Conservation (phyloP, 2,888 invertebrate genomes). For the Amphipoea lucens region DNA sequence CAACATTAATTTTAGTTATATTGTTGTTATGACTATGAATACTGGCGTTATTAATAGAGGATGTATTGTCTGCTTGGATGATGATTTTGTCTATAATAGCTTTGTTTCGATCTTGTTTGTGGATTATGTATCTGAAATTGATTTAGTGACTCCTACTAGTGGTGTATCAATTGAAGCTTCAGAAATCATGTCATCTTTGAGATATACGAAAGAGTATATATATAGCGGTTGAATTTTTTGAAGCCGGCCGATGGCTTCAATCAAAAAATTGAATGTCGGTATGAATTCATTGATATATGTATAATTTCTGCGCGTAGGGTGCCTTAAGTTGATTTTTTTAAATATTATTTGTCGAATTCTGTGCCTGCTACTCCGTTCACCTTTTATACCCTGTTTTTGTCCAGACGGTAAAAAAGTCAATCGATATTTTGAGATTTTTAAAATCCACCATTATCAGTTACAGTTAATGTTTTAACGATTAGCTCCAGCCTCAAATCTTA, state of each 20-base stretch:
- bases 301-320: no score
- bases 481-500: background rate
- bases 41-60: constrained; percentile 17
- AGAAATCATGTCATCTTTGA: background rate
- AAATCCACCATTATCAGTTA: no score
- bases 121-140: background rate
- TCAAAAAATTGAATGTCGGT: no score
- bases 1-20: constrained; percentile 22
- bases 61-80: background rate
- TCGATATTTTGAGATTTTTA: background rate
- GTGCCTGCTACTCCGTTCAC: no score
- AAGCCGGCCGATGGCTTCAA: no score
- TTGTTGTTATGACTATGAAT: constrained; percentile 34
- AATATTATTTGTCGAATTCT: no score
- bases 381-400: no score
- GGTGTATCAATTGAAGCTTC: background rate
- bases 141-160: background rate
- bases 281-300: no score
- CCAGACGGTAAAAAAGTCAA: no score
- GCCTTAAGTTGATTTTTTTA: no score
- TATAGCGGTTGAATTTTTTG: no score
- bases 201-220: background rate
- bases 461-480: constrained; percentile 2
- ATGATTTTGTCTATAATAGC: background rate
- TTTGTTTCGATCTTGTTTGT: background rate